phyloP scores from a whole-genome alignment of 2,113 vertebrate species.

The Oncorhynchus keta region DNA sequence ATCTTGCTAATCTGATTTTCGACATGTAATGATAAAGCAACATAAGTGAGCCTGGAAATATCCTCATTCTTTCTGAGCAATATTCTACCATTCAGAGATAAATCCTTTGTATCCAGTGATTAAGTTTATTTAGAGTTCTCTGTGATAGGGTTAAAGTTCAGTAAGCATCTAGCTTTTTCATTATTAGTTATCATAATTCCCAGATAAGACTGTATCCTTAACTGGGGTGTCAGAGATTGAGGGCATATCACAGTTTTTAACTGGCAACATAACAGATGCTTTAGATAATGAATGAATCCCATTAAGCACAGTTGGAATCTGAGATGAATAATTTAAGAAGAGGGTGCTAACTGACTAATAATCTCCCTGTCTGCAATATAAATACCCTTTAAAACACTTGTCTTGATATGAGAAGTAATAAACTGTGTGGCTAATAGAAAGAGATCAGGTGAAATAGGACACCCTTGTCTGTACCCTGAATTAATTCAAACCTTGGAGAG shows the following conservation, averaged over 20 bases:
- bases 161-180: neutral
- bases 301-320: neutral
- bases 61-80: conserved; percentile 11
- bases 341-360: conserved; percentile 18
- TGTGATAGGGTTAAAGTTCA: conserved; percentile 6
- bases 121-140: conserved; percentile 1
- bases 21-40: conserved; percentile 5
- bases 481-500: neutral
- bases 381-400: neutral
- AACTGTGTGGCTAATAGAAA: neutral
- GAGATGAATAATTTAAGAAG: neutral
- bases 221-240: neutral
- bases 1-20: neutral
- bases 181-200: neutral
- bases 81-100: conserved; percentile 7
- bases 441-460: conserved; percentile 2
- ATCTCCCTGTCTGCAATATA: conserved; percentile 1
- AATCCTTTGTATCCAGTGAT: conserved; percentile 7
- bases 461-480: neutral
- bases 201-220: neutral
- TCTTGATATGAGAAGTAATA: neutral
- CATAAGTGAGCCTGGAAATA: conserved; percentile 13
- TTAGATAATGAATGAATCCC: conserved; percentile 9
- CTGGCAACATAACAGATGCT: conserved; percentile 3
- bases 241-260: neutral